These are phyloP conservation scores for Hystrix brachyura DNA, from an alignment of 2,113 vertebrate species.

Conservation along the genomic window DNA sequence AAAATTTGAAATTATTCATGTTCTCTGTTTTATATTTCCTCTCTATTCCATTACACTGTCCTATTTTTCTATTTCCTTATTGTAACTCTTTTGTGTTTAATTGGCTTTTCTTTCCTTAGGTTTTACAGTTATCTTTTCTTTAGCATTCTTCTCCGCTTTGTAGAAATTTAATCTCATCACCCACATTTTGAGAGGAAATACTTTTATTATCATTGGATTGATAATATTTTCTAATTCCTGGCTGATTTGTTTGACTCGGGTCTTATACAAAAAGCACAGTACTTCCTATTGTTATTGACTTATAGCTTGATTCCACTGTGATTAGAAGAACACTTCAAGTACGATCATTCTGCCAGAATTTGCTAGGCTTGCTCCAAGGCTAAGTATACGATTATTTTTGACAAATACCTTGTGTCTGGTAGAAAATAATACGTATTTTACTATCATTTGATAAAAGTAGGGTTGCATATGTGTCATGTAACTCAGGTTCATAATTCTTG, in stretches of 20 bases:
- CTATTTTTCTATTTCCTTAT: background rate
- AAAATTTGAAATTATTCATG: background rate
- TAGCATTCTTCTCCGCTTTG: background rate
- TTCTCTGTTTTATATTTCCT: background rate
- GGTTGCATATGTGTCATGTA: background rate
- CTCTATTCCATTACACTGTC: background rate
- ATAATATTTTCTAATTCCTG: background rate
- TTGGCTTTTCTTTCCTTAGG: background rate
- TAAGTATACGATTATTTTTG: background rate
- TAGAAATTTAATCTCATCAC: background rate
- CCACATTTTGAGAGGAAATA: background rate
- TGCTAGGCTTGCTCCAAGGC: background rate
- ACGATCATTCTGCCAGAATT: background rate
- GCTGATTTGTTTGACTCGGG: background rate
- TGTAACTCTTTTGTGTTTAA: constrained; percentile 12
- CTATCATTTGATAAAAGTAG: background rate
- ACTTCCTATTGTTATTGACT: background rate
- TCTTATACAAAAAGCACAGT: background rate
- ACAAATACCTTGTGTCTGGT: background rate
- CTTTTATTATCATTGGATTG: background rate
- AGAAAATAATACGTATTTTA: background rate
- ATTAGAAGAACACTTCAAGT: background rate
- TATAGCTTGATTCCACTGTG: background rate
- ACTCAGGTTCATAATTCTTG: background rate
- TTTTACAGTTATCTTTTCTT: background rate